Conservation (phyloP, 2,888 invertebrate species). For the Chymomyza caudatula region DNA sequence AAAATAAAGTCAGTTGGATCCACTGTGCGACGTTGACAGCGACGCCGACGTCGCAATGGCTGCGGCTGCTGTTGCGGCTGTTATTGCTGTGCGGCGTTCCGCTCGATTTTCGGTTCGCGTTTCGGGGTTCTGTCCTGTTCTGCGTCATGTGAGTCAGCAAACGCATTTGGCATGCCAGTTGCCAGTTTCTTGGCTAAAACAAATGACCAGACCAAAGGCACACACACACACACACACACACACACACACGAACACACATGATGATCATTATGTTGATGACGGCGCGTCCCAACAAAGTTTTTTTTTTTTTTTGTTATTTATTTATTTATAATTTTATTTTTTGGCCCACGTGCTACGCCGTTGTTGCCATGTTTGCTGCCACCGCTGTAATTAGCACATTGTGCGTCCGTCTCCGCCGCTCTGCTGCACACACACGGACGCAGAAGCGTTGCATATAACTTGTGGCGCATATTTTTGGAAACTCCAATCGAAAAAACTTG, state of each 20-base stretch:
- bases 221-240: constrained; percentile 16
- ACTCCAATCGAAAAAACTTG: too few relatives aligned
- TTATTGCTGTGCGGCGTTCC: neutral
- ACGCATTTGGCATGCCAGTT: constrained; percentile 61
- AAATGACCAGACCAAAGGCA: constrained; percentile 35
- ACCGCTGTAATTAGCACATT: constrained; percentile 64
- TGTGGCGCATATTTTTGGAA: neutral
- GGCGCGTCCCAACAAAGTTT: too few relatives aligned
- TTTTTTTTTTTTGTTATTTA: too few relatives aligned
- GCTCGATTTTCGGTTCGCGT: neutral
- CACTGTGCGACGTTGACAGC: neutral
- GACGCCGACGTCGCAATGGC: constrained; percentile 6
- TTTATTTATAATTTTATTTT: neutral
- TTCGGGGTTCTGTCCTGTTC: constrained; percentile 31
- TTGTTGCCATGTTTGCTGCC: neutral
- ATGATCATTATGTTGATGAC: neutral
- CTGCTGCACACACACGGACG: neutral
- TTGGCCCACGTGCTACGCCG: constrained; percentile 39
- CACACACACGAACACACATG: constrained; percentile 11
- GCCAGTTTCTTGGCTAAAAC: constrained; percentile 39
- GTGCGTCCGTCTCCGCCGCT: constrained; percentile 19
- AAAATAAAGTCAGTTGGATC: too few relatives aligned
- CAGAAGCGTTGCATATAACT: constrained; percentile 3
- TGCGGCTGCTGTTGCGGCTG: too few relatives aligned
- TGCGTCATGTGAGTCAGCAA: constrained; percentile 72